Base-by-base conservation (phyloP, 2,888 invertebrate genomes). In the Hoplodrina ambigua region DNA sequence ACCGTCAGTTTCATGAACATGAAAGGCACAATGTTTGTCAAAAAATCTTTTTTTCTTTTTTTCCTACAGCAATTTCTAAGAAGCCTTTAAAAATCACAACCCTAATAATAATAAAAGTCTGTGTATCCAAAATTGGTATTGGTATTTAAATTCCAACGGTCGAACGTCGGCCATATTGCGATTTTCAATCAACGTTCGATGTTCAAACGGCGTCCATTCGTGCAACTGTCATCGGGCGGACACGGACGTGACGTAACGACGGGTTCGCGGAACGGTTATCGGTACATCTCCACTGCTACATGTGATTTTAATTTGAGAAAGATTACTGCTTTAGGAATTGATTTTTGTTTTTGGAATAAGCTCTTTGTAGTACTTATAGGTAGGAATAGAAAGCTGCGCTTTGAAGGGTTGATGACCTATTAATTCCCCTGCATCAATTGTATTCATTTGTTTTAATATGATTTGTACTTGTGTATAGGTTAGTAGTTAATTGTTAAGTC, bases 101-200 rank as follows among this genome's bases (percentile, higher is more conserved):
- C 30, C 17, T 1, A 49, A 55, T 20, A 41, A 59, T 54, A 58
- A 55, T 25, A 58, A 66, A 60, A 69, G n/a, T n/a, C 25, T 6
- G 25, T 37, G 37, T 41, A 71, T 25, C 62, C 53, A 68, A 75
- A 83, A 68, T 70, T 68, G 59, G 33, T 66, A 72, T 69, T 53
- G 46, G 46, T 46, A 71, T 62, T 76, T 75, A 72, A 78, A 82
- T 66, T 74, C 6, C 73, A 75, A 83, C 78, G 71, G 71, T 78
- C 71, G 65, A 63, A 63, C 56, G 62, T 69, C 74, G 64, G 70
- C 79, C 82, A 76, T 71, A 75, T 81, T 81, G 84, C 82, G 54
- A 83, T 84, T 81, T 79, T 76, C 84, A 83, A 83, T 83, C 82
- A 84, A 75, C 74, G 72, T 84, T 83, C 82, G 74, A 84, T 83